These are phyloP conservation scores for Adoxophyes honmai DNA, from an alignment of 1,140 invertebrate species.

Conservation along the genomic window DNA sequence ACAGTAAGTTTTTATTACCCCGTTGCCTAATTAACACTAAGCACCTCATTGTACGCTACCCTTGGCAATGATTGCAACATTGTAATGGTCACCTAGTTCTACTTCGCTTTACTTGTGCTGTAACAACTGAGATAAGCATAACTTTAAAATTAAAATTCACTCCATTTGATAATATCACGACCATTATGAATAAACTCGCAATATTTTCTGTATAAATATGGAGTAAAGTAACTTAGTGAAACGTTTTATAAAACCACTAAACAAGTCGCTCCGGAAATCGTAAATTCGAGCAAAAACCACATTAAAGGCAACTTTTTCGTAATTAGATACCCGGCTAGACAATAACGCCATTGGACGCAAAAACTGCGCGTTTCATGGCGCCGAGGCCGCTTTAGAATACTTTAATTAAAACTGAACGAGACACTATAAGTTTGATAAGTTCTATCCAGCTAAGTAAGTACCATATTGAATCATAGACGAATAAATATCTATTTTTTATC, in stretches of 20 bases:
- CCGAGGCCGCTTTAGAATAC: not conserved
- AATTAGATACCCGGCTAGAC: conserved; percentile 4
- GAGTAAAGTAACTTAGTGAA: not conserved
- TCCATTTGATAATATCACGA: conserved; percentile 1
- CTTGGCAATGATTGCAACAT: no score
- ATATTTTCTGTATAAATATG: conserved; percentile 5
- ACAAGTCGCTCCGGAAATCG: conserved; percentile 23
- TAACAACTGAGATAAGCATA: not conserved
- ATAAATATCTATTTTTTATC: no score
- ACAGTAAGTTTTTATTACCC: no score
- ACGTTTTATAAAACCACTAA: not conserved
- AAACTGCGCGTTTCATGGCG: not conserved
- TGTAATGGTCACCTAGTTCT: no score
- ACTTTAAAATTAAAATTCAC: not conserved
- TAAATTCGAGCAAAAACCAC: conserved; percentile 29
- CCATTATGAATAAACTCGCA: not conserved
- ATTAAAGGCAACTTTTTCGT: not conserved
- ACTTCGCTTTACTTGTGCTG: not conserved
- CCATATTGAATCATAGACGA: no score
- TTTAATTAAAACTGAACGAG: not conserved
- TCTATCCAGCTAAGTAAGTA: no score
- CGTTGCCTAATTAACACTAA: no score
- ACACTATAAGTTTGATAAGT: not conserved
- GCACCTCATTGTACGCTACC: no score
- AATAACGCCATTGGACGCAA: not conserved